A percentile compares a stretch with the other conserved stretches of the same genome.
These are phyloP conservation scores for Sphecodes monilicornis DNA, from an alignment of 2,888 invertebrate species.

Conservation along the genomic window DNA sequence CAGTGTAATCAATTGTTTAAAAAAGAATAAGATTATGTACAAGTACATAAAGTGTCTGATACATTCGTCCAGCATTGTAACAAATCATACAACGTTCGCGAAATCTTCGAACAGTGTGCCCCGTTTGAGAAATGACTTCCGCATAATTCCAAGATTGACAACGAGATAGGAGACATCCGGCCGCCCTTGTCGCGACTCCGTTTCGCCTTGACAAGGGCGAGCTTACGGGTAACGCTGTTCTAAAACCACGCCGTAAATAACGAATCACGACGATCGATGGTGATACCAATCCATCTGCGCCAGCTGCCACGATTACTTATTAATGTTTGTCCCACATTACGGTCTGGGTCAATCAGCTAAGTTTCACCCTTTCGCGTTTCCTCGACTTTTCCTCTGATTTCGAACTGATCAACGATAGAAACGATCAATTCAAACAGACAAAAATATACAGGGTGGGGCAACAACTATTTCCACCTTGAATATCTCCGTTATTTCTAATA, in stretches of 20 bases:
- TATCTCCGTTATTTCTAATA: too few species aligned
- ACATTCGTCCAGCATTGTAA: not conserved
- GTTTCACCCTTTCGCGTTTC: constrained; percentile 51
- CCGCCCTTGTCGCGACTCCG: constrained; percentile 49
- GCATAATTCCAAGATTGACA: constrained; percentile 42
- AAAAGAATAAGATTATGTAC: too few species aligned
- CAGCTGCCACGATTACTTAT: constrained; percentile 69
- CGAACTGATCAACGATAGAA: not conserved
- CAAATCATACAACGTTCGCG: not conserved
- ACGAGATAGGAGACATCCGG: constrained; percentile 28
- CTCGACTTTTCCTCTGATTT: constrained; percentile 4
- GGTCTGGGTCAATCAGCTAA: constrained; percentile 71
- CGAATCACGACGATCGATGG: constrained; percentile 79
- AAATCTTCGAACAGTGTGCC: not conserved
- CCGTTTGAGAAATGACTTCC: constrained; percentile 38
- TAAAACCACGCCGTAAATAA: constrained; percentile 79
- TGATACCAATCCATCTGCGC: constrained; percentile 73
- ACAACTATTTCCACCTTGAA: too few species aligned
- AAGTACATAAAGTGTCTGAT: too few species aligned
- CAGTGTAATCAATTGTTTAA: too few species aligned
- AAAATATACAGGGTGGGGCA: too few species aligned
- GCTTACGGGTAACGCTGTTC: constrained; percentile 70
- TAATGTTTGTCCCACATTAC: constrained; percentile 71
- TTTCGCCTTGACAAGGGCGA: constrained; percentile 68
- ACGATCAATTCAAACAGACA: not conserved